These are phyloP conservation scores for Cacoxenus indagator DNA, from an alignment of 2,888 invertebrate species.

Conservation along the genomic window DNA sequence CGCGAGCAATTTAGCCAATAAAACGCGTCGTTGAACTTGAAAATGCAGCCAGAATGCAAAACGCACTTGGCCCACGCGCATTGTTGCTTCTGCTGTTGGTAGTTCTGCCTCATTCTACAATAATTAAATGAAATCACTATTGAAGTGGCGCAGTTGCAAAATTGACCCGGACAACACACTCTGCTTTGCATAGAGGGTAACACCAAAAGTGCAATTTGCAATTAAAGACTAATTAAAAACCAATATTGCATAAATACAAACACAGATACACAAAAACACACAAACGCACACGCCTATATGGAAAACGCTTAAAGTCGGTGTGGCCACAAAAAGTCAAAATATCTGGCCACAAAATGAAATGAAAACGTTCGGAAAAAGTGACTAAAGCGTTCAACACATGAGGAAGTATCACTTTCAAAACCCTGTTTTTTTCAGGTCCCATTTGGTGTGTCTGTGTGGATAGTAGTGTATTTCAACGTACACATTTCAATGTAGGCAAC, in stretches of 20 bases:
- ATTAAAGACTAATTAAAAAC: constrained; percentile 8
- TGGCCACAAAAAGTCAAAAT: neutral
- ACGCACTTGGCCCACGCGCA: neutral
- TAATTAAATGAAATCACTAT: neutral
- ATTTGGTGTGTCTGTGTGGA: neutral
- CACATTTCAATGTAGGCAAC: neutral
- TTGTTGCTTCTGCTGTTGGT: too few relatives aligned
- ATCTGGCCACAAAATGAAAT: neutral
- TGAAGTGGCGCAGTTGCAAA: too few relatives aligned
- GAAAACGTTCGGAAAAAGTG: neutral
- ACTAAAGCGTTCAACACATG: neutral
- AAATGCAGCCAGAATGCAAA: too few relatives aligned
- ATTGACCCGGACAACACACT: neutral
- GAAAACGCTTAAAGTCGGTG: neutral
- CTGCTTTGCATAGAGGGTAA: neutral
- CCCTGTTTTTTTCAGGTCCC: neutral
- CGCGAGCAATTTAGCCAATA: too few relatives aligned
- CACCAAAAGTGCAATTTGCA: constrained; percentile 2
- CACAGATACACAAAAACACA: neutral
- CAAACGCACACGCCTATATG: neutral
- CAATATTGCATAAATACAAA: neutral
- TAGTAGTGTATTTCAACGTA: neutral
- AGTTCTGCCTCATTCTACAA: too few relatives aligned
- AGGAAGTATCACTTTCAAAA: too few relatives aligned
- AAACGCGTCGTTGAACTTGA: too few relatives aligned